Base-by-base conservation (phyloP, 1,140 invertebrate genomes). In the Pseudomyrmex cubaensis region DNA sequence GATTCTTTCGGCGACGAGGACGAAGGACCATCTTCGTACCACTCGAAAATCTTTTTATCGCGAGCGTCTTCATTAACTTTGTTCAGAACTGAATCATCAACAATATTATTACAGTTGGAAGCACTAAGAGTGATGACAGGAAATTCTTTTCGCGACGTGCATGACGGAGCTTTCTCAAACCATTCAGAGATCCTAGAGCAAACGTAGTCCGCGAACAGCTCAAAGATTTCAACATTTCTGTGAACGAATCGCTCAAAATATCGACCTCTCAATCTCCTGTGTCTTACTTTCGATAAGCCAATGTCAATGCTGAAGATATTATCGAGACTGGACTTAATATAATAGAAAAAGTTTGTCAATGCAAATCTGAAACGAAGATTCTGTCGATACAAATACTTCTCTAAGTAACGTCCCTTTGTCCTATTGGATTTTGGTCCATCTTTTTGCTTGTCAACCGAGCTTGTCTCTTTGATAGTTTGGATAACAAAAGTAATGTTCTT, bases 401-500 rank as follows among this genome's bases (percentile, higher is more conserved):
- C 75, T 8, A 91, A 64, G 22, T 92, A 92, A 9, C 59, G 82
- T 56, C 87, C 86, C 17, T 57, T 90, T 54, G 67, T 82, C 8
- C 69, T 76, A 0, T 56, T 59, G 35, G 70, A 70, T 44, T 67
- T 87, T 0, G 50, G 15, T 66, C 56, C 20, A 50, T 62, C 13
- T 54, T 59, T 22, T 57, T 54, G 22, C 9, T 52, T 9, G 8
- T 7, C 5, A 7, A 20, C 25, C 7, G 35, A n/a, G n/a, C n/a
- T n/a, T n/a, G n/a, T 82, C n/a, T 73, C 54, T 8, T 62, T 76
- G 10, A 76, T 12, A 8, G 7, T 46, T 15, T 87, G 25, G 0
- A 85, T 25, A 17, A 85, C 15, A n/a, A 62, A 56, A 3, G 2
- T 35, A 15, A 78, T n/a, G 15, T 83, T 78, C 10, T 66, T 72